Conservation (phyloP, 2,113 vertebrate species). For the Bufo bufo region DNA sequence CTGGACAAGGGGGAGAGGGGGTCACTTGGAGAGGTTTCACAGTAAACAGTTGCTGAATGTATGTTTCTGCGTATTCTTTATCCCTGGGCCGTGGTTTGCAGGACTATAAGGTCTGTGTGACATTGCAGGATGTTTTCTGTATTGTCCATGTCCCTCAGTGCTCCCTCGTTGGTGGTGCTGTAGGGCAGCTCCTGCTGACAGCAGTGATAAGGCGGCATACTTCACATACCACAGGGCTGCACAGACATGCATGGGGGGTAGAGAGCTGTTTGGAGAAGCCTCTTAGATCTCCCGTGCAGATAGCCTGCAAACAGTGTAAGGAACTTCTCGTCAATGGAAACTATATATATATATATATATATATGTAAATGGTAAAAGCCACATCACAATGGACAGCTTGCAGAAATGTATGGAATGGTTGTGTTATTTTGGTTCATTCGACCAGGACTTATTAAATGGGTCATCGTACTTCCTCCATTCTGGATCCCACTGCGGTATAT, state of each 20-base stretch:
- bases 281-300: constrained; percentile 5
- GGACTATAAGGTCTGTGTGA: not conserved
- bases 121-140: not conserved
- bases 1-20: too few species aligned
- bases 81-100: not conserved
- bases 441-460: too few species aligned
- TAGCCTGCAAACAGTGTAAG: not conserved
- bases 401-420: too few species aligned
- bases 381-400: too few species aligned
- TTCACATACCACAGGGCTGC: constrained; percentile 39
- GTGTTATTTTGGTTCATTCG: too few species aligned
- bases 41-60: not conserved
- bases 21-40: too few species aligned
- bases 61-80: not conserved
- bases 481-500: too few species aligned
- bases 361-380: too few species aligned
- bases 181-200: constrained; percentile 37
- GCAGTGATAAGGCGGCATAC: constrained; percentile 37
- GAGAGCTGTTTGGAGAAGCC: not conserved
- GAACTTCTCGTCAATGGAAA: not conserved
- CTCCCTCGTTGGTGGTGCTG: constrained; percentile 17
- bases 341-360: not conserved
- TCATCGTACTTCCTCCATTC: too few species aligned
- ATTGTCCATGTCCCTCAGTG: not conserved
- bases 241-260: constrained; percentile 45